These are phyloP conservation scores for Flexamia atlantica DNA, from an alignment of 2,888 invertebrate genomes.

Conservation along the genomic window DNA sequence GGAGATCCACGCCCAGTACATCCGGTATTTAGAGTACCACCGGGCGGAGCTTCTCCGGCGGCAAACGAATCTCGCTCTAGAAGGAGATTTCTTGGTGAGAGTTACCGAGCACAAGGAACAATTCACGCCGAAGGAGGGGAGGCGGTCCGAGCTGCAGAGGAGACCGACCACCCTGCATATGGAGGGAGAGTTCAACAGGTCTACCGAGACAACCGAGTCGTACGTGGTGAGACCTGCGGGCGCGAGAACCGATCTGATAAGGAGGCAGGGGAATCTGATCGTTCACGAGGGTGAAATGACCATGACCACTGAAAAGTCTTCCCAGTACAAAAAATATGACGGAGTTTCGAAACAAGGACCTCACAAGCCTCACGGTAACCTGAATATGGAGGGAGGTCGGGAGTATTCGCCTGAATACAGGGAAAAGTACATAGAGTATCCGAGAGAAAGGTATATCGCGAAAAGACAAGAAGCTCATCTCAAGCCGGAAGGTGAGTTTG, in stretches of 20 bases:
- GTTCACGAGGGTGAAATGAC: constrained; percentile 57
- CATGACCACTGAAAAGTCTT: constrained; percentile 47
- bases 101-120: constrained; percentile 65
- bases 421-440: constrained; percentile 66
- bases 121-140: constrained; percentile 65
- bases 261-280: constrained; percentile 42
- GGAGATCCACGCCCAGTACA: constrained; percentile 58
- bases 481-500: constrained; percentile 66
- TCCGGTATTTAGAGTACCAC: constrained; percentile 52
- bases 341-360: constrained; percentile 27
- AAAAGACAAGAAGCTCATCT: constrained; percentile 61
- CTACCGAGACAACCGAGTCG: constrained; percentile 66
- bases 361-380: constrained; percentile 15
- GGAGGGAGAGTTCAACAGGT: constrained; percentile 66
- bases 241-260: constrained; percentile 35
- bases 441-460: constrained; percentile 65
- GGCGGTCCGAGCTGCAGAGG: constrained; percentile 66
- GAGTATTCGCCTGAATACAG: constrained; percentile 52
- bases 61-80: constrained; percentile 62
- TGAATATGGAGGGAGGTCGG: constrained; percentile 54
- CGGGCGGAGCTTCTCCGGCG: constrained; percentile 56
- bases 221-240: constrained; percentile 65
- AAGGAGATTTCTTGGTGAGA: constrained; percentile 65
- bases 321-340: constrained; percentile 28
- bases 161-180: constrained; percentile 67